Base-by-base conservation (phyloP, 2,888 invertebrate genomes). In the Liodrosophila aerea region DNA sequence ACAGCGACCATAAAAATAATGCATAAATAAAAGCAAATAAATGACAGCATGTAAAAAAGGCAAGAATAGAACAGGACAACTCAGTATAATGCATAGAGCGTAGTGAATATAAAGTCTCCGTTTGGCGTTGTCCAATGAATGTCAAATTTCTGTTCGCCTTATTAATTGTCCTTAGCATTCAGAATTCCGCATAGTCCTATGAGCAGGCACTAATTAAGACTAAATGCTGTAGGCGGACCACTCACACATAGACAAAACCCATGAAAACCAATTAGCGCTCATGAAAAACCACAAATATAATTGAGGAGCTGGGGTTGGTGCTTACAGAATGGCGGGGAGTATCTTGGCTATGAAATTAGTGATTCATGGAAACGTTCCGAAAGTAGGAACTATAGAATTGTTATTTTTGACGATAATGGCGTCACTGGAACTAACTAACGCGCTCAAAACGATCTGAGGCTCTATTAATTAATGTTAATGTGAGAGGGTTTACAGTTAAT, bases 21-120 rank as follows among this genome's bases (percentile, higher is more conserved):
- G 83, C 83, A 78, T 82, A 82, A 82, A 82, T 78, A 78, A 78
- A 73, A 76, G 80, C 78, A 78, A 78, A 78, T 78, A 82, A 82
- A 78, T 78, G 78, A 76, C 76, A 65, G 76, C 76, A 76, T 76
- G 76, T 80, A 71, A 63, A 74, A 72, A 69, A 62, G 13, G 44
- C 22, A 34, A 34, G 36, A 57, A 50, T 46, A 39, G 16, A 31
- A 57, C 54, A 40, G 45, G 46, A 13, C 47, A 22, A 5, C 22
- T 22, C 3, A 22, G 22, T 22, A 22, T 29, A 34, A 62, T 58
- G 45, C 49, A 53, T 16, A 52, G 64, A 60, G 39, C 43, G 53
- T 53, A 39, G 36, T 16, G 56, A 61, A 62, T 51, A 70, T 61
- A 65, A 70, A 70, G 56, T 69, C 46, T 54, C 4, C 53, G 37